phyloP scores from a whole-genome alignment of 2,797 vertebrate genomes.

The Darevskia mixta region DNA sequence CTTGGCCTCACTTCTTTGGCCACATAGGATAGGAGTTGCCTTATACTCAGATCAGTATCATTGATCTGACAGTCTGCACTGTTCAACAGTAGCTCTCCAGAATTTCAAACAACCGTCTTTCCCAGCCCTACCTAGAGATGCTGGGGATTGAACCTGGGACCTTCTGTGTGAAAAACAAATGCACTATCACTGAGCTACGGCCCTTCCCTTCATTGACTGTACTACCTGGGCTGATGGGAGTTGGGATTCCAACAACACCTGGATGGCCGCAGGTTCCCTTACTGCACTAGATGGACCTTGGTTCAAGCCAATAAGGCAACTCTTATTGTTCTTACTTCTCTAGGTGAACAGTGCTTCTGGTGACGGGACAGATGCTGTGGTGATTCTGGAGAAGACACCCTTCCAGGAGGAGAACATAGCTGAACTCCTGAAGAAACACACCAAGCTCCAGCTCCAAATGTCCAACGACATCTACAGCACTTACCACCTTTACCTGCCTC shows the following conservation, averaged over 20 bases:
- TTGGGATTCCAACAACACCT: too few relatives aligned
- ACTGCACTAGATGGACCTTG: too few relatives aligned
- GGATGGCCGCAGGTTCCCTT: too few relatives aligned
- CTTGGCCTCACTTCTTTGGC: not conserved
- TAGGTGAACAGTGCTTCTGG: constrained; percentile 72
- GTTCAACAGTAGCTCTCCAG: not conserved
- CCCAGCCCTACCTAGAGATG: not conserved
- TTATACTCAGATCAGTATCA: not conserved
- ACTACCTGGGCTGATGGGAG: too few relatives aligned
- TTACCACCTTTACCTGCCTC: constrained; percentile 86
- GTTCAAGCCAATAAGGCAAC: not conserved
- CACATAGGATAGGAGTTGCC: too few relatives aligned
- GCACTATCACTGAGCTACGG: not conserved
- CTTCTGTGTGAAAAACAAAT: not conserved
- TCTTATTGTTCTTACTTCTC: constrained; percentile 14
- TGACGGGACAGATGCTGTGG: constrained; percentile 84
- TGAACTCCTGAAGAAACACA: constrained; percentile 80
- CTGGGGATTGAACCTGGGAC: not conserved
- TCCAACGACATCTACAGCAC: constrained; percentile 95
- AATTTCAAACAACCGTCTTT: not conserved
- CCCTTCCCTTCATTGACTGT: too few relatives aligned
- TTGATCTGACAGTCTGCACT: too few relatives aligned
- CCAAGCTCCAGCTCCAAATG: constrained; percentile 85
- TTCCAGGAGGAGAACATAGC: constrained; percentile 85
- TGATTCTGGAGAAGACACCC: constrained; percentile 95